A percentile compares a stretch with the other conserved stretches of the same genome.
These are phyloP conservation scores for Anorthoa munda DNA, from an alignment of 2,888 invertebrate species.

Conservation along the genomic window DNA sequence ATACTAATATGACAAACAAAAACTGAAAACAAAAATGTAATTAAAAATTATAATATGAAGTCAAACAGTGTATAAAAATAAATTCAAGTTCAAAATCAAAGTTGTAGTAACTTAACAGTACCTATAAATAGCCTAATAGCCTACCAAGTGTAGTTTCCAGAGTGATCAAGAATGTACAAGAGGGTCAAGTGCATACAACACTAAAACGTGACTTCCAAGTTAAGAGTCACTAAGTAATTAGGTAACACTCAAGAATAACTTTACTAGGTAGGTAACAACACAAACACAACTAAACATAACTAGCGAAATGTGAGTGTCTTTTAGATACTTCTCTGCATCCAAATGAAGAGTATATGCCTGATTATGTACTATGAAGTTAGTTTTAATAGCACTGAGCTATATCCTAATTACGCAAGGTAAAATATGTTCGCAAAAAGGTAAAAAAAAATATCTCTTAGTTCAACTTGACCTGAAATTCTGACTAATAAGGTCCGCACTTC, in stretches of 20 bases:
- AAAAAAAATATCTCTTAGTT: conserved; percentile 1
- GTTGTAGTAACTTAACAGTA: too few species aligned
- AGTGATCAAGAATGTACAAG: conserved; percentile 1
- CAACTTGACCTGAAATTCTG: conserved; percentile 12
- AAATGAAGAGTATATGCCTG: too few species aligned
- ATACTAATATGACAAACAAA: too few species aligned
- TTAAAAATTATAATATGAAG: too few species aligned
- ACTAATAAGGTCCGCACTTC: conserved; percentile 16
- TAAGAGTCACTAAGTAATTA: background rate
- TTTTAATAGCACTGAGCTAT: background rate
- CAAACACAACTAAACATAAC: background rate
- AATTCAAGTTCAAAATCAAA: too few species aligned
- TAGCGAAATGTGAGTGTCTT: background rate
- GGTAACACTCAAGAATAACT: background rate
- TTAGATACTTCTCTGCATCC: too few species aligned
- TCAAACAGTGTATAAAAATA: too few species aligned
- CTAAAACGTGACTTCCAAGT: background rate
- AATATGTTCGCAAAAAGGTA: background rate
- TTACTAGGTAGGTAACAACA: too few species aligned
- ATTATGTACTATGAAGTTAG: too few species aligned
- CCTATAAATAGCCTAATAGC: background rate
- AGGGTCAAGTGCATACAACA: conserved; percentile 10
- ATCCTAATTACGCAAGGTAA: background rate
- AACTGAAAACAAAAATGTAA: too few species aligned
- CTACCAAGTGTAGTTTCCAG: background rate